phyloP scores from a whole-genome alignment of 2,797 vertebrate species.

The Buphagus erythrorhynchus region DNA sequence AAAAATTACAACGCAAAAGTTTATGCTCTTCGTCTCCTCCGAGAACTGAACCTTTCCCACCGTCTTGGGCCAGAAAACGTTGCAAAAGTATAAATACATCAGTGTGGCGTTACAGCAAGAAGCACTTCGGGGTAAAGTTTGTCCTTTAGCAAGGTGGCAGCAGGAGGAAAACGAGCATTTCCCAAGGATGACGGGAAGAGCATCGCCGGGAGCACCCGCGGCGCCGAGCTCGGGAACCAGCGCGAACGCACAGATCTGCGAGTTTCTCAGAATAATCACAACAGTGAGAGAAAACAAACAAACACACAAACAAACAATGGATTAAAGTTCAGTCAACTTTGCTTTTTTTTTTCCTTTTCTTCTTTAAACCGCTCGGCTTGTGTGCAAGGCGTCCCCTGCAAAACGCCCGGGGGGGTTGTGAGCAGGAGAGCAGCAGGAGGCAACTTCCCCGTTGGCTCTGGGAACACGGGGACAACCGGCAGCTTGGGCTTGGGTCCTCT shows the following conservation, averaged over 20 bases:
- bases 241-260: not conserved
- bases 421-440: not conserved
- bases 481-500: constrained; percentile 47
- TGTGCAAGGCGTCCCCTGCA: constrained; percentile 46
- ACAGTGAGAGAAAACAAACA: not conserved
- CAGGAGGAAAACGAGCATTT: constrained; percentile 45
- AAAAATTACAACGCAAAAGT: constrained; percentile 15
- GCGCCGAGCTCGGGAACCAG: not conserved
- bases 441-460: not conserved
- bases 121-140: constrained; percentile 45
- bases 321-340: constrained; percentile 38
- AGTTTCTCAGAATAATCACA: constrained; percentile 13
- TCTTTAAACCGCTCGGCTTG: constrained; percentile 42
- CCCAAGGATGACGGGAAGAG: constrained; percentile 38
- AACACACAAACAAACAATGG: not conserved
- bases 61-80: not conserved
- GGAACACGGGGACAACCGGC: not conserved
- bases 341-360: not conserved
- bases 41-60: constrained; percentile 39
- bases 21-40: constrained; percentile 41
- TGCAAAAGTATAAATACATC: constrained; percentile 16
- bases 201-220: fast-evolving
- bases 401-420: fast-evolving
- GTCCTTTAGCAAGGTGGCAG: constrained; percentile 35
- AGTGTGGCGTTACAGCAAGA: constrained; percentile 36